Conservation (phyloP, 64 coral and sea anemone genomes). For the Astreopora myriophthalma region DNA sequence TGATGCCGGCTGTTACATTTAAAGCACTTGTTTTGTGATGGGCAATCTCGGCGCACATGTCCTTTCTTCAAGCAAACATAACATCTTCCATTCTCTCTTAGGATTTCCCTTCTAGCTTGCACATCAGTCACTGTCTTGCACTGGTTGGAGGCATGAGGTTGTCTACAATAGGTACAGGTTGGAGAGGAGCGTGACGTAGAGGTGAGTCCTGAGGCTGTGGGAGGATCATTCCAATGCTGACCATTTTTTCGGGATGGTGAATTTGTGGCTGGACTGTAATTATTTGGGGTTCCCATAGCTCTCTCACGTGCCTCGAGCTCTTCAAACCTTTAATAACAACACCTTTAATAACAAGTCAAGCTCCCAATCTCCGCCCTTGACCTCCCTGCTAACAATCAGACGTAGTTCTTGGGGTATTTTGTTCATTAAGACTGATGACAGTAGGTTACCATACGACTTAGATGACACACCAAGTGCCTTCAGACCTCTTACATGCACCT, state of each 20-base stretch:
- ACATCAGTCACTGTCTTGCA: background rate
- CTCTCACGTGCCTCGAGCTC: background rate
- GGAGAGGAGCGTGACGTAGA: no score
- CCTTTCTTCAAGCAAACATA: background rate
- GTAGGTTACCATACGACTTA: no score
- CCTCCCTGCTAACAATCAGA: no score
- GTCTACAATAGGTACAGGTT: constrained; percentile 27
- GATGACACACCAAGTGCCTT: no score
- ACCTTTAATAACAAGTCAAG: background rate
- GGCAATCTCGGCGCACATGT: constrained; percentile 1
- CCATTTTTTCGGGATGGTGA: background rate
- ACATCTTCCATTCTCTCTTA: constrained; percentile 3
- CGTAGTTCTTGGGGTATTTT: no score
- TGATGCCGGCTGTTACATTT: constrained; percentile 2
- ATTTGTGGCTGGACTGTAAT: background rate
- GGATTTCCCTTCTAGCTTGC: background rate
- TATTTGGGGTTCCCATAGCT: background rate
- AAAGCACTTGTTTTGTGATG: background rate
- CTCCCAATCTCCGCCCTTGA: background rate
- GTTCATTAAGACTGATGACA: no score
- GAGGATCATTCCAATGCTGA: background rate
- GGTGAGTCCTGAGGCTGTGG: no score
- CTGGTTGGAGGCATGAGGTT: background rate
- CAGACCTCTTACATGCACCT: no score
- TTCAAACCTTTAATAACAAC: background rate